phyloP scores from a whole-genome alignment of 2,888 invertebrate species.

The Plemyria rubiginata region DNA sequence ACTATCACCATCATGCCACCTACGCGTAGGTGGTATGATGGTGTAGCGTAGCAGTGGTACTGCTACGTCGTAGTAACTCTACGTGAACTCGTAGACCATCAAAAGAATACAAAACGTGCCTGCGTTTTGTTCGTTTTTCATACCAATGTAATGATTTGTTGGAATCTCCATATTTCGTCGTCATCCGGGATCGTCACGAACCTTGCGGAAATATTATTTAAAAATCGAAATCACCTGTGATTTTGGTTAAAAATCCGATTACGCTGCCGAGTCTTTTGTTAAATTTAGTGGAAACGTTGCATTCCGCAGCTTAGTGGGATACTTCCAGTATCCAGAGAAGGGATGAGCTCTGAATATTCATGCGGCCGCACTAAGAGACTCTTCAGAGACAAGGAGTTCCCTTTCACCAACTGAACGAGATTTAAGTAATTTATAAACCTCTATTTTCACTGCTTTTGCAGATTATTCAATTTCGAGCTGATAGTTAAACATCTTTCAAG shows the following conservation, averaged over 20 bases:
- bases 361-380: conserved; percentile 56
- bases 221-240: conserved; percentile 4
- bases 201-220: background rate
- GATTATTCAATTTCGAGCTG: conserved; percentile 18
- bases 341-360: conserved; percentile 65
- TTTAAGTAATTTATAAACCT: conserved; percentile 56
- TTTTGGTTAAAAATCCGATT: conserved; percentile 11
- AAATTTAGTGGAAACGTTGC: conserved; percentile 49
- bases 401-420: conserved; percentile 53
- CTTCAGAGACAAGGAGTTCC: conserved; percentile 52
- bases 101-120: conserved; percentile 3
- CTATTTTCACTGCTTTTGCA: conserved; percentile 20
- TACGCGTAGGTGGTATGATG: too few relatives aligned
- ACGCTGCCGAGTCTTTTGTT: conserved; percentile 29
- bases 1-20: too few relatives aligned
- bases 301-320: conserved; percentile 50
- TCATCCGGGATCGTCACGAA: background rate
- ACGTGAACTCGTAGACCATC: background rate
- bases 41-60: too few relatives aligned
- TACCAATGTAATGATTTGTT: background rate
- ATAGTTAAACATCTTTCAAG: conserved; percentile 1
- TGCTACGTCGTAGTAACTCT: conserved; percentile 10
- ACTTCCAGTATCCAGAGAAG: conserved; percentile 46
- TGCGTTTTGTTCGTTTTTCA: background rate
- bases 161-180: background rate